Evolutionary conservation across 2,113 vertebrate genomes (phyloP).

Genomic region (Sisor rabdophorus): DNA sequence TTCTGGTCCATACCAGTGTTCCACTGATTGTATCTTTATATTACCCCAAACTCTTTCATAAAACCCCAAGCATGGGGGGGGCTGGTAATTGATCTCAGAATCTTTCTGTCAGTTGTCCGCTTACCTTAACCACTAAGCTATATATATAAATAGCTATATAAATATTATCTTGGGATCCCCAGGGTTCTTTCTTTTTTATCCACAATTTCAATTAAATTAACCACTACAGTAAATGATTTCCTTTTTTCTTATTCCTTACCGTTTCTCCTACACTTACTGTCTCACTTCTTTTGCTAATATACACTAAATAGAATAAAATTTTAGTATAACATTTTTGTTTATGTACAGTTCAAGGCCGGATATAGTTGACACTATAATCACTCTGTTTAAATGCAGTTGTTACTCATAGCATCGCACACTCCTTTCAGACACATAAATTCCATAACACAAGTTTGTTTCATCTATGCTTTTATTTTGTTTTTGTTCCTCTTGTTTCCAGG

Average conservation of each 20-base stretch:
- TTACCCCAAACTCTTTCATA: too few relatives aligned
- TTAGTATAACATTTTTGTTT: neutral
- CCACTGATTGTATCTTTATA: neutral
- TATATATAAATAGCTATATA: too few relatives aligned
- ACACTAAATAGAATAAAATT: neutral
- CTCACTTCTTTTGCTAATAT: neutral
- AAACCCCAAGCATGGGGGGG: too few relatives aligned
- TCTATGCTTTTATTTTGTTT: neutral
- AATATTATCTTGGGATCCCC: too few relatives aligned
- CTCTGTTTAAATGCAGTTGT: neutral
- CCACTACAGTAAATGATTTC: neutral
- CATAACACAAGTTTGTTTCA: neutral
- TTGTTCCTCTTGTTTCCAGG: neutral
- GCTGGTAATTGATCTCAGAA: too few relatives aligned
- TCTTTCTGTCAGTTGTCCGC: too few relatives aligned
- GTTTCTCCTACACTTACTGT: neutral
- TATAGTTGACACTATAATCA: neutral
- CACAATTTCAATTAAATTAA: neutral
- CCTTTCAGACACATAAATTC: neutral
- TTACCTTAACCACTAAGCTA: too few relatives aligned
- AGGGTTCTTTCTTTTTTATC: neutral
- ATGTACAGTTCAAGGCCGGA: neutral
- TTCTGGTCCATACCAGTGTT: neutral
- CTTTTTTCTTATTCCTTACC: neutral
- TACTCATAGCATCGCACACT: neutral